A percentile compares a stretch with the other conserved stretches of the same genome.
These are phyloP conservation scores for Kryptopterus vitreolus DNA, from an alignment of 2,797 vertebrate genomes.

Conservation along the genomic window DNA sequence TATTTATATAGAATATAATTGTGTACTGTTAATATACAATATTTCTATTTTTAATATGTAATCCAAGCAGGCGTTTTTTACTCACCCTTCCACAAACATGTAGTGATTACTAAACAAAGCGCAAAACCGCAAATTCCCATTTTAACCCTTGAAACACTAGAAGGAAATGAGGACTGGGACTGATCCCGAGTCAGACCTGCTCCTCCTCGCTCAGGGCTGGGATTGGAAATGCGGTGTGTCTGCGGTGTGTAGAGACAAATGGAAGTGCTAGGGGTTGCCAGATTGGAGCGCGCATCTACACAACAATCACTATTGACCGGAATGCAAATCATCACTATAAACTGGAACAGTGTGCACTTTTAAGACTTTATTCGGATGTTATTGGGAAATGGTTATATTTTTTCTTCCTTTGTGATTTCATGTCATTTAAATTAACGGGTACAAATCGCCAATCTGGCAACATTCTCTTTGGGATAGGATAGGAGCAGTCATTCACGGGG, in stretches of 20 bases:
- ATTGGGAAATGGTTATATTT: not conserved
- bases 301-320: not conserved
- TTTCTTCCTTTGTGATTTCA: no score
- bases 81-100: conserved; percentile 66
- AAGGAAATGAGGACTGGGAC: not conserved
- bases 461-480: no score
- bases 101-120: conserved; percentile 57
- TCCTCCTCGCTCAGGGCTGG: not conserved
- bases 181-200: not conserved
- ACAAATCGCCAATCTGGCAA: not conserved
- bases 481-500: not conserved
- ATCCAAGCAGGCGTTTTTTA: not conserved
- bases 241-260: not conserved
- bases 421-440: not conserved
- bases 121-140: conserved; percentile 60
- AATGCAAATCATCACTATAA: not conserved
- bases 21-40: not conserved
- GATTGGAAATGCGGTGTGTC: not conserved
- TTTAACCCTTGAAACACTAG: not conserved
- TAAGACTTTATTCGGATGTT: not conserved
- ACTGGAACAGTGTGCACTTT: no score
- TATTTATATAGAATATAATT: not conserved
- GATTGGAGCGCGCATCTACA: not conserved
- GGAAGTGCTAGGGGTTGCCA: not conserved
- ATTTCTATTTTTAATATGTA: not conserved